Conservation (phyloP, 2,113 vertebrate species). For the Sinocyclocheilus anophthalmus region DNA sequence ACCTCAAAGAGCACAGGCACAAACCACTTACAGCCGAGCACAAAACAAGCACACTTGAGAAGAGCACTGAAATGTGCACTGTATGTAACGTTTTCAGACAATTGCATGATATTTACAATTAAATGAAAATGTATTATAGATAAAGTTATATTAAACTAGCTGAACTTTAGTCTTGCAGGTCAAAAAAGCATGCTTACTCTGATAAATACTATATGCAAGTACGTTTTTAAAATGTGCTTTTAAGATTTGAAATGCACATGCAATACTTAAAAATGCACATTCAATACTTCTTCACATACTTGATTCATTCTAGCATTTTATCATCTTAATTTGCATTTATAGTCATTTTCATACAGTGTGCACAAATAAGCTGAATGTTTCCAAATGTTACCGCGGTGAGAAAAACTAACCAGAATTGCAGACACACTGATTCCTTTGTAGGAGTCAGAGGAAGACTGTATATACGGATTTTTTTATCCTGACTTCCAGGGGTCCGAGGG, state of each 20-base stretch:
- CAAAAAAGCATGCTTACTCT: too few species aligned
- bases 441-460: constrained; percentile 78
- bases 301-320: not conserved
- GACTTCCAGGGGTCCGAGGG: constrained; percentile 63
- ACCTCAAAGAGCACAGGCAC: constrained; percentile 74
- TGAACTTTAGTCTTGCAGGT: too few species aligned
- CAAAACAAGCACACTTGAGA: not conserved
- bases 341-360: not conserved
- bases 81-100: too few species aligned
- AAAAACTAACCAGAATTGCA: constrained; percentile 88
- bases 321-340: not conserved
- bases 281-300: not conserved
- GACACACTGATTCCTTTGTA: constrained; percentile 70
- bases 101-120: too few species aligned
- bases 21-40: not conserved
- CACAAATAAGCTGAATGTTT: not conserved
- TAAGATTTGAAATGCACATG: not conserved
- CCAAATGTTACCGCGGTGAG: not conserved
- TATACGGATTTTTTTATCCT: constrained; percentile 73
- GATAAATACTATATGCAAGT: too few species aligned
- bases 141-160: too few species aligned
- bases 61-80: too few species aligned
- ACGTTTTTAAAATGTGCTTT: too few species aligned
- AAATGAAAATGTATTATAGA: too few species aligned
- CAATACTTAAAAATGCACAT: too few species aligned